A percentile compares a stretch with the other conserved stretches of the same genome.
Conservation (phyloP, 2,797 vertebrate species). For the Microchirus variegatus region DNA sequence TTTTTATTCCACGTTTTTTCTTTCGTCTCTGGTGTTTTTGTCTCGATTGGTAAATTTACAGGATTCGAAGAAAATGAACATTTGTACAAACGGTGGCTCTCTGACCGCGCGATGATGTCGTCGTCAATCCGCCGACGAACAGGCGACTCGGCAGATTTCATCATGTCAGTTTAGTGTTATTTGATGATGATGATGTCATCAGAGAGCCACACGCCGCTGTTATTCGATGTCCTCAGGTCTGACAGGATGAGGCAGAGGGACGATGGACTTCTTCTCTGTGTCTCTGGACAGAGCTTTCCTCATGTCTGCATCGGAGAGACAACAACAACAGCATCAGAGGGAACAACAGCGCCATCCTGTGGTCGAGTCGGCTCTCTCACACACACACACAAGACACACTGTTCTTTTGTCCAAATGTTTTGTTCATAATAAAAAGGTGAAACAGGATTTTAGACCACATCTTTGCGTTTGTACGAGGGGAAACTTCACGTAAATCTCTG, state of each 20-base stretch:
- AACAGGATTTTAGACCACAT: too few species aligned
- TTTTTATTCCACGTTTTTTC: constrained; percentile 23
- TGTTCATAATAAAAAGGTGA: too few species aligned
- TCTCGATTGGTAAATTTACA: constrained; percentile 41
- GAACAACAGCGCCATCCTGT: constrained; percentile 15
- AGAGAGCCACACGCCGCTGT: constrained; percentile 81
- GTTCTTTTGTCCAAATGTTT: too few species aligned
- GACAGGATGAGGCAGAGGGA: constrained; percentile 94
- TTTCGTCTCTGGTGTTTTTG: constrained; percentile 12
- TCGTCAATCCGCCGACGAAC: too few species aligned
- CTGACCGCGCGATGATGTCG: too few species aligned
- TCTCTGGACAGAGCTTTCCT: constrained; percentile 96
- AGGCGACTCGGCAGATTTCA: too few species aligned
- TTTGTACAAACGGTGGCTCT: constrained; percentile 48
- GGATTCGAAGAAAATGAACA: background rate
- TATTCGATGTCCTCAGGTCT: constrained; percentile 97
- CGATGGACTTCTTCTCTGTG: constrained; percentile 94
- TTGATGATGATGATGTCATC: constrained; percentile 4
- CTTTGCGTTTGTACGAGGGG: too few species aligned
- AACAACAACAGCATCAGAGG: background rate
- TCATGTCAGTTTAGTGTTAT: too few species aligned
- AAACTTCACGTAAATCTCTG: too few species aligned
- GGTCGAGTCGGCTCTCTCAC: too few species aligned
- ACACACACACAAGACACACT: too few species aligned
- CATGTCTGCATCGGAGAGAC: constrained; percentile 85